These are phyloP conservation scores for Tachypleus tridentatus DNA, from an alignment of 1,140 invertebrate species.

Conservation along the genomic window DNA sequence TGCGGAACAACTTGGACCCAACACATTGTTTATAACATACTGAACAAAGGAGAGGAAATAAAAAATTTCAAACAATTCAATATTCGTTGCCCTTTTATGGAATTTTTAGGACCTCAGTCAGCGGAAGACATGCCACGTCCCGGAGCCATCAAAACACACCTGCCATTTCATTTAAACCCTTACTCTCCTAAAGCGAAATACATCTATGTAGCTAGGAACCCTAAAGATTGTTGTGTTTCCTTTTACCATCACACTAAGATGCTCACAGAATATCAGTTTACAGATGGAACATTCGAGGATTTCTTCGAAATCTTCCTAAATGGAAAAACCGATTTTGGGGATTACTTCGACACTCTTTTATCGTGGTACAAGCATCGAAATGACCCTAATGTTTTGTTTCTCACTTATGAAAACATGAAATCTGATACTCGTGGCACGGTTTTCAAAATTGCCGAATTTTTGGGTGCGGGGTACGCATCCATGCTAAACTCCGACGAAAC, in stretches of 20 bases:
- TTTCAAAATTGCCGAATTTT: no score
- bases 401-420: no score
- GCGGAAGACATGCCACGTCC: background rate
- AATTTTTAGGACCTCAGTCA: background rate
- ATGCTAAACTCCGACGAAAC: no score
- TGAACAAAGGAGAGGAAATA: no score
- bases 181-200: constrained; percentile 37
- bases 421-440: no score
- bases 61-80: no score
- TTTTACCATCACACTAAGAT: constrained; percentile 63
- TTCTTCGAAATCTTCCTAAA: constrained; percentile 31
- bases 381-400: no score
- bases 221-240: constrained; percentile 71
- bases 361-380: constrained; percentile 24
- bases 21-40: no score
- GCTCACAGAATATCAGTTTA: background rate
- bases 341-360: constrained; percentile 33
- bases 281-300: constrained; percentile 24
- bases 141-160: constrained; percentile 21
- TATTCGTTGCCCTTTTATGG: constrained; percentile 2
- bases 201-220: constrained; percentile 65
- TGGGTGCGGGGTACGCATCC: no score
- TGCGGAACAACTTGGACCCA: no score
- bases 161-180: constrained; percentile 19
- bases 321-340: constrained; percentile 30